Percentiles rank a stretch among this genome's conserved stretches.
Evolutionary conservation across 2,113 vertebrate species (phyloP).

Genomic region (Catharus fuscescens): DNA sequence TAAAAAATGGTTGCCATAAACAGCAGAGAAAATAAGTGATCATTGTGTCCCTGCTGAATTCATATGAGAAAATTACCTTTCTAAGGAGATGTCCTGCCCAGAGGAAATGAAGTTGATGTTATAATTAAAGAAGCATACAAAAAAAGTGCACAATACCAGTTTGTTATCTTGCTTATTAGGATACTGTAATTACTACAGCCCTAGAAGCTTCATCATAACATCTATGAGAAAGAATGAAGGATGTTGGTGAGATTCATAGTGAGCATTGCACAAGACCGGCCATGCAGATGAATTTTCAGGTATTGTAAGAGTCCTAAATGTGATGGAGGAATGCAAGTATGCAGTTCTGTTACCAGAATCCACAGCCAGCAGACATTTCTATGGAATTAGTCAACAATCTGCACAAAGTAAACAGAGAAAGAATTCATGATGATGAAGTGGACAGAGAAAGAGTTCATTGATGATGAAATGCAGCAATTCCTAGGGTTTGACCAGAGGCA

Average conservation of each 20-base stretch:
- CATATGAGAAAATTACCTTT: neutral
- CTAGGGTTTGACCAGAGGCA: neutral
- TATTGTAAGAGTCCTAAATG: neutral
- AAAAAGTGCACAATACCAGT: neutral
- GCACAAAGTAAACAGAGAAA: neutral
- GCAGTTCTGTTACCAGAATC: neutral
- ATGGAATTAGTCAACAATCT: neutral
- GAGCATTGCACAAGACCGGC: neutral
- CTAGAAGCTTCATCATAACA: neutral
- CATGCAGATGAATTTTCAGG: neutral
- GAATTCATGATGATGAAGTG: neutral
- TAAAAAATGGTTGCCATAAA: neutral
- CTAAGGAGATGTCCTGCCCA: neutral
- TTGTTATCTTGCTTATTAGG: neutral
- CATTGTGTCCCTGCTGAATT: neutral
- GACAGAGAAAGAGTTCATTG: neutral
- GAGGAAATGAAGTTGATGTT: neutral
- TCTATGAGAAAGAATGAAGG: neutral
- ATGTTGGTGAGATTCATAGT: neutral
- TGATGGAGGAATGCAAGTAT: neutral
- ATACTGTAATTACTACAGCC: neutral
- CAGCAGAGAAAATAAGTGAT: neutral
- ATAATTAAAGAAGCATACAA: neutral
- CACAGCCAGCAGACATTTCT: neutral
- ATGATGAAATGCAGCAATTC: neutral